Percentiles rank a stretch among this genome's conserved stretches.
Evolutionary conservation across 2,888 invertebrate species (phyloP).

Genomic region (Agrochola macilenta): DNA sequence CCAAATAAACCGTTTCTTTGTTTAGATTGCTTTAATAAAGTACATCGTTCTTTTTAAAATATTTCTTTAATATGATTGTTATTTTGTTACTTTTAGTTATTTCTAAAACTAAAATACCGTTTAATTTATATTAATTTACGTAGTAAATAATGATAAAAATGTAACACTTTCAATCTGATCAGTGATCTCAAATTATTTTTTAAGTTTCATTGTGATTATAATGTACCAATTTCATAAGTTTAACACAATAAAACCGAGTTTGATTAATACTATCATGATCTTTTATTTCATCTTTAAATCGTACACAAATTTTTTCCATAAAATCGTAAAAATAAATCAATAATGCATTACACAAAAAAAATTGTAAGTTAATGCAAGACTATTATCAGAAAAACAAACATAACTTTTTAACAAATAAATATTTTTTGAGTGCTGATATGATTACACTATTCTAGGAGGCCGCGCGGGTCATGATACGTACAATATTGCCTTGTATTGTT

Average conservation of each 20-base stretch:
- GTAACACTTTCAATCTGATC: too few species aligned
- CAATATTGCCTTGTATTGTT: slow-evolving; percentile 4
- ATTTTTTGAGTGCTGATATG: too few species aligned
- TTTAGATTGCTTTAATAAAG: slow-evolving; percentile 10
- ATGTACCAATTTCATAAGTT: not conserved
- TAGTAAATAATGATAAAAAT: not conserved
- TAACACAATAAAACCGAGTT: not conserved
- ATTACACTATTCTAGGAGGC: not conserved
- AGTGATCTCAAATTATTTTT: not conserved
- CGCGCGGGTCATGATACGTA: slow-evolving; percentile 1
- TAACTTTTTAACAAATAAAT: too few species aligned
- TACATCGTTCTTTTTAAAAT: slow-evolving; percentile 11
- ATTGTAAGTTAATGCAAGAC: too few species aligned
- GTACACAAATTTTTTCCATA: not conserved
- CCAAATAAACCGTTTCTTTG: slow-evolving; percentile 28
- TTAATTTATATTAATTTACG: not conserved
- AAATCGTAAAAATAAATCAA: not conserved
- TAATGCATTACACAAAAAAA: not conserved
- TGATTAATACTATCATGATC: not conserved
- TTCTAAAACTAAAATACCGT: not conserved
- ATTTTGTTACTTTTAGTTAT: not conserved
- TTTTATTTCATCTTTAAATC: not conserved
- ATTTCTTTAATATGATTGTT: slow-evolving; percentile 10
- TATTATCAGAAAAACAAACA: too few species aligned
- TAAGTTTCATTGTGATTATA: not conserved